Evolutionary conservation across 2,888 invertebrate species (phyloP).

Genomic region (Pandemis heparana): DNA sequence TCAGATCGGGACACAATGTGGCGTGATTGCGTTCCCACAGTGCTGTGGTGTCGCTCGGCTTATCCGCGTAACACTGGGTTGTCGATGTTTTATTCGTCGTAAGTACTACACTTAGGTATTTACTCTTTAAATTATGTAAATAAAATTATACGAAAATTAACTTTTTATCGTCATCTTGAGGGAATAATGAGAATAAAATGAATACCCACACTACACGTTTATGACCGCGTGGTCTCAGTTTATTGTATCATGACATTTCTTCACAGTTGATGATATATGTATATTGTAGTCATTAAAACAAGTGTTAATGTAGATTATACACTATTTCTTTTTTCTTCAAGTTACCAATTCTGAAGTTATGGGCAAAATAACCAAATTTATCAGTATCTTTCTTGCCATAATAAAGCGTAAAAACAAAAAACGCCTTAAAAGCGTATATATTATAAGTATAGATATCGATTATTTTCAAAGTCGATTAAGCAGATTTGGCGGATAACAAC

Average conservation of each 20-base stretch:
- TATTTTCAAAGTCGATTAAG: conserved; percentile 53
- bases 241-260: neutral
- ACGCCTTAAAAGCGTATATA: neutral
- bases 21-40: conserved; percentile 43
- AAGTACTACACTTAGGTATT: neutral
- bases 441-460: conserved; percentile 46
- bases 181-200: neutral
- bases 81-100: conserved; percentile 35
- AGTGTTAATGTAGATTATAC: no score
- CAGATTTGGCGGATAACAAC: conserved; percentile 59
- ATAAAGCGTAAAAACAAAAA: conserved; percentile 31
- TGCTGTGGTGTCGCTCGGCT: conserved; percentile 35
- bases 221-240: neutral
- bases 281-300: no score
- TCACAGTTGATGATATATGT: neutral
- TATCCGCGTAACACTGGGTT: conserved; percentile 41
- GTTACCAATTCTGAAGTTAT: neutral
- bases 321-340: neutral
- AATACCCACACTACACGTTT: neutral
- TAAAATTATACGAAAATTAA: neutral
- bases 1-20: conserved; percentile 35
- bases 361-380: neutral
- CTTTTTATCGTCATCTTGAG: neutral
- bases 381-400: neutral
- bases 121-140: neutral